A percentile compares a stretch with the other conserved stretches of the same genome.
Evolutionary conservation across 2,113 vertebrate species (phyloP).

Genomic region (Eudorcas thomsonii): DNA sequence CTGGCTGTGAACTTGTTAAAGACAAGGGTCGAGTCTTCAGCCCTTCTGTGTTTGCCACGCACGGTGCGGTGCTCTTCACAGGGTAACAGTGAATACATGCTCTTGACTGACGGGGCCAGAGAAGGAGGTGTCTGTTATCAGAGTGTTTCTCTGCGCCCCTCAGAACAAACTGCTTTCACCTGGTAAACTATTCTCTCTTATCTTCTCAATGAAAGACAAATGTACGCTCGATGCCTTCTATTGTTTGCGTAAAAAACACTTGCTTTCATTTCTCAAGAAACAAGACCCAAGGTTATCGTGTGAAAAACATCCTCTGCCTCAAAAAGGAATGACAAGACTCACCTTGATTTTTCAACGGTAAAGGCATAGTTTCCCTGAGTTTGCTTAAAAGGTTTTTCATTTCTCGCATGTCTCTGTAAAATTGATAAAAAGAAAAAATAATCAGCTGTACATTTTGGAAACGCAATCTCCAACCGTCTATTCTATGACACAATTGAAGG

Average conservation of each 20-base stretch:
- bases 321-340: slow-evolving; percentile 67
- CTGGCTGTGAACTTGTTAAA: background rate
- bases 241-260: background rate
- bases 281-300: background rate
- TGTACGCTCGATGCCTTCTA: background rate
- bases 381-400: slow-evolving; percentile 99
- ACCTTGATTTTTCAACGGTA: slow-evolving; percentile 99
- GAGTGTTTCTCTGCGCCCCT: background rate
- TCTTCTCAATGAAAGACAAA: background rate
- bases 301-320: slow-evolving; percentile 13
- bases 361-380: slow-evolving; percentile 99
- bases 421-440: slow-evolving; percentile 64
- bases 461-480: background rate
- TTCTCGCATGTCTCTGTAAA: slow-evolving; percentile 94
- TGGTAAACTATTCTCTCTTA: background rate
- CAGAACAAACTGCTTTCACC: background rate
- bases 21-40: background rate
- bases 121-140: background rate
- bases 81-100: background rate
- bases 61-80: background rate
- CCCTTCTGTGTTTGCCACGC: background rate
- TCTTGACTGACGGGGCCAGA: background rate
- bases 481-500: background rate
- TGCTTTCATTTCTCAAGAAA: slow-evolving; percentile 25
- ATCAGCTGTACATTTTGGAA: slow-evolving; percentile 31